Percentiles rank a stretch among this genome's conserved stretches.
Evolutionary conservation across 2,888 invertebrate genomes (phyloP).

Genomic region (Dermolepida albohirtum): DNA sequence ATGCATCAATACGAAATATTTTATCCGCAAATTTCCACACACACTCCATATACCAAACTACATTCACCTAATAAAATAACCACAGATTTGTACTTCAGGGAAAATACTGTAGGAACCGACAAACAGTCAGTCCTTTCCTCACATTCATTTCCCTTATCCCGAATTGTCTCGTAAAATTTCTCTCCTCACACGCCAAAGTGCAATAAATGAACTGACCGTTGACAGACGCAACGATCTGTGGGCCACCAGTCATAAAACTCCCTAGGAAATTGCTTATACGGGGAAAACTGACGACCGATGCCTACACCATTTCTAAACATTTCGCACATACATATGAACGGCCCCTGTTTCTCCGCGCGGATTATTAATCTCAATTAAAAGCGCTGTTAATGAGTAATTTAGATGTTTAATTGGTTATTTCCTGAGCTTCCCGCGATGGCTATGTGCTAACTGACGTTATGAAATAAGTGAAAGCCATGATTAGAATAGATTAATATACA

Average conservation of each 20-base stretch:
- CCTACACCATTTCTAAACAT: too few species aligned
- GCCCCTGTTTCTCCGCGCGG: not conserved
- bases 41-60: not conserved
- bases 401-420: constrained; percentile 27
- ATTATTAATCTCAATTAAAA: constrained; percentile 25
- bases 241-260: not conserved
- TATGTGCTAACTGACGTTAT: not conserved
- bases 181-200: constrained; percentile 3
- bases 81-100: constrained; percentile 4
- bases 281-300: too few species aligned
- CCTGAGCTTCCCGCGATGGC: not conserved
- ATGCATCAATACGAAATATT: not conserved
- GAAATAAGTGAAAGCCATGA: not conserved
- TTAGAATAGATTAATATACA: too few species aligned
- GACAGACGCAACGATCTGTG: too few species aligned
- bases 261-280: constrained; percentile 14
- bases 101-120: too few species aligned
- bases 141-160: constrained; percentile 5
- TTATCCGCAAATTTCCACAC: not conserved
- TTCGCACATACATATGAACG: too few species aligned
- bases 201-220: constrained; percentile 23
- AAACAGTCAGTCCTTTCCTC: not conserved
- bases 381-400: constrained; percentile 23
- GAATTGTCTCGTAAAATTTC: constrained; percentile 22
- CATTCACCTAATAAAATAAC: constrained; percentile 16